Evolutionary conservation across 2,888 invertebrate genomes (phyloP).

Genomic region (Oligia fasciuncula): DNA sequence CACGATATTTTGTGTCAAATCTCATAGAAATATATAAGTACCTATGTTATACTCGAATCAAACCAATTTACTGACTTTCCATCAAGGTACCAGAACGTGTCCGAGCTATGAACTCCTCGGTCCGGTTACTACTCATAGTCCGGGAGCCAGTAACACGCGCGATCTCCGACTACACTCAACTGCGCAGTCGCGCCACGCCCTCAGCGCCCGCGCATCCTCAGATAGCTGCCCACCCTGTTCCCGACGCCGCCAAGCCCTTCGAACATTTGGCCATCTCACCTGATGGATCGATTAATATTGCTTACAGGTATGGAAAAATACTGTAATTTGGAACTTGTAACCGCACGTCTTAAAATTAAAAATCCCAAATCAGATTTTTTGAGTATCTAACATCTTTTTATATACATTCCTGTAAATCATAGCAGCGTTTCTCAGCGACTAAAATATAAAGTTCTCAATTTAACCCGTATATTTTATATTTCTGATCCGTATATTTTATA

Average conservation of each 20-base stretch:
- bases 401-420: neutral
- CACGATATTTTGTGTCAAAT: neutral
- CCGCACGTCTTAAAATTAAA: neutral
- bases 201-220: conserved; percentile 90
- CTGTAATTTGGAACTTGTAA: neutral
- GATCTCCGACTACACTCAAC: conserved; percentile 98
- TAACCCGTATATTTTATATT: neutral
- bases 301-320: conserved; percentile 90
- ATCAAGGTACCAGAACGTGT: conserved; percentile 97
- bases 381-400: neutral
- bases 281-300: conserved; percentile 95
- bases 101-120: conserved; percentile 97
- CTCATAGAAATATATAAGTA: neutral
- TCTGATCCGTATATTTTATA: neutral
- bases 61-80: conserved; percentile 11
- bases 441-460: neutral
- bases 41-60: neutral
- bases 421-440: neutral
- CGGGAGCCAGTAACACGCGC: conserved; percentile 98
- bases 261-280: conserved; percentile 95
- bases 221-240: conserved; percentile 77
- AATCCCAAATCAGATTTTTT: neutral
- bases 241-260: conserved; percentile 91
- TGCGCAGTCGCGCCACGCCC: conserved; percentile 95
- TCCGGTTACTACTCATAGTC: conserved; percentile 97